Percentiles rank a stretch among this genome's conserved stretches.
Conservation (phyloP, 2,888 invertebrate genomes). For the Cataglyphis albicans region DNA sequence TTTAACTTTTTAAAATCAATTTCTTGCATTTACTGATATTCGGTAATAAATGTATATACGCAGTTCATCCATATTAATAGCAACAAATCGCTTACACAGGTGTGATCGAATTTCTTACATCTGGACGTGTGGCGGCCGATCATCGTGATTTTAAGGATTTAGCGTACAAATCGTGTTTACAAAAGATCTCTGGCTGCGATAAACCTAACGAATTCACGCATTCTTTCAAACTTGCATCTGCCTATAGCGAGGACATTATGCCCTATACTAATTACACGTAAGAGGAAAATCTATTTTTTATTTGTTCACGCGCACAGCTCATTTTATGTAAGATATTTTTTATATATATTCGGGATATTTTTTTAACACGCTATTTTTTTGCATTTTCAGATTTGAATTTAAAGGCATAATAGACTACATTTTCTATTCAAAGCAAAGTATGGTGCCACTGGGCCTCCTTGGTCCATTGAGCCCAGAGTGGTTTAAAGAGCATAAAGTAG, state of each 20-base stretch:
- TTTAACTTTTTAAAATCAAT: neutral
- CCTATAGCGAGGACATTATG: slow-evolving; percentile 98
- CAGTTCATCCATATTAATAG: neutral
- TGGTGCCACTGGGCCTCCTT: slow-evolving; percentile 97
- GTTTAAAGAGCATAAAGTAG: slow-evolving; percentile 98
- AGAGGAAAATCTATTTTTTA: slow-evolving; percentile 86
- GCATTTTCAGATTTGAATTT: slow-evolving; percentile 95
- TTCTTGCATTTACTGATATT: slow-evolving; percentile 2
- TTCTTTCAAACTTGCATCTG: slow-evolving; percentile 97
- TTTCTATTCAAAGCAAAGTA: slow-evolving; percentile 98
- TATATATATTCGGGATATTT: slow-evolving; percentile 10
- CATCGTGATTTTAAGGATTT: slow-evolving; percentile 99
- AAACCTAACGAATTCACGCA: slow-evolving; percentile 96
- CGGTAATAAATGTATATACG: neutral
- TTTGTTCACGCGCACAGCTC: neutral
- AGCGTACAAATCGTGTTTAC: slow-evolving; percentile 95
- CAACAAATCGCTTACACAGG: slow-evolving; percentile 87
- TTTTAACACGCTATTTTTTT: slow-evolving; percentile 56
- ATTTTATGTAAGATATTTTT: slow-evolving; percentile 8
- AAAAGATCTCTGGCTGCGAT: slow-evolving; percentile 95
- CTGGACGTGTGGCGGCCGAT: slow-evolving; percentile 95
- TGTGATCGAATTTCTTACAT: slow-evolving; percentile 97
- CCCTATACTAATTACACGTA: slow-evolving; percentile 99
- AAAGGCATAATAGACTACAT: slow-evolving; percentile 99
- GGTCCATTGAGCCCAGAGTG: slow-evolving; percentile 97